Conservation (phyloP, 2,113 vertebrate genomes). For the Ictalurus punctatus region DNA sequence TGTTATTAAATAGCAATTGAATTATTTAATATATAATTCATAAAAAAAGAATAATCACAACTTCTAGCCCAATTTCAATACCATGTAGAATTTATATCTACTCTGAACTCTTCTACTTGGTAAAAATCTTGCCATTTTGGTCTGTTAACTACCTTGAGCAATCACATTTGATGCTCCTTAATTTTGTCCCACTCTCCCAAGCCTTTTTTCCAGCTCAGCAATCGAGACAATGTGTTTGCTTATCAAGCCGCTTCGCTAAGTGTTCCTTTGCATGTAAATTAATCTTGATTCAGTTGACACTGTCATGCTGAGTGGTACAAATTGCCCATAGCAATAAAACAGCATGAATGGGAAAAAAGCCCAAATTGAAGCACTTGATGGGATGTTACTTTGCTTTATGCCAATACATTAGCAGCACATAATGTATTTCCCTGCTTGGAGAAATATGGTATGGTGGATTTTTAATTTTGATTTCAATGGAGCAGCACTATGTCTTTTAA, state of each 20-base stretch:
- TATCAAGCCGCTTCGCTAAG: conserved; percentile 95
- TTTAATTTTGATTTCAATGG: conserved; percentile 95
- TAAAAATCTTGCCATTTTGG: conserved; percentile 79
- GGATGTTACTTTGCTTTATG: conserved; percentile 98
- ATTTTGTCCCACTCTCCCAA: conserved; percentile 82
- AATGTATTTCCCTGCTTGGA: conserved; percentile 97
- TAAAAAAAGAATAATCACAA: background rate
- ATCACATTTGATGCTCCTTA: conserved; percentile 97
- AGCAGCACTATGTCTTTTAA: conserved; percentile 87
- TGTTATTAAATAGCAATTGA: background rate
- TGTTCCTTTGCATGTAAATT: conserved; percentile 99
- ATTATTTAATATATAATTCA: background rate
- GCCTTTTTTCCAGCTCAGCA: conserved; percentile 91
- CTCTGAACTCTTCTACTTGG: conserved; percentile 20
- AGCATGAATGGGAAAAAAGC: conserved; percentile 86
- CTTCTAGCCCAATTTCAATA: background rate
- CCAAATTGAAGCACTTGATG: conserved; percentile 96
- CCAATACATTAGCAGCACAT: conserved; percentile 94
- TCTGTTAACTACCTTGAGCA: conserved; percentile 87
- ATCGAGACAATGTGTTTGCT: conserved; percentile 96
- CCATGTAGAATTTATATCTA: conserved; percentile 8
- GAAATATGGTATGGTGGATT: conserved; percentile 97
- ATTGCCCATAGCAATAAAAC: conserved; percentile 99
- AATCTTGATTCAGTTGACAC: conserved; percentile 99
- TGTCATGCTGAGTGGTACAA: conserved; percentile 99